A percentile compares a stretch with the other conserved stretches of the same genome.
phyloP scores from a whole-genome alignment of 2,888 invertebrate genomes.

The Xestoiulus laeticollis region DNA sequence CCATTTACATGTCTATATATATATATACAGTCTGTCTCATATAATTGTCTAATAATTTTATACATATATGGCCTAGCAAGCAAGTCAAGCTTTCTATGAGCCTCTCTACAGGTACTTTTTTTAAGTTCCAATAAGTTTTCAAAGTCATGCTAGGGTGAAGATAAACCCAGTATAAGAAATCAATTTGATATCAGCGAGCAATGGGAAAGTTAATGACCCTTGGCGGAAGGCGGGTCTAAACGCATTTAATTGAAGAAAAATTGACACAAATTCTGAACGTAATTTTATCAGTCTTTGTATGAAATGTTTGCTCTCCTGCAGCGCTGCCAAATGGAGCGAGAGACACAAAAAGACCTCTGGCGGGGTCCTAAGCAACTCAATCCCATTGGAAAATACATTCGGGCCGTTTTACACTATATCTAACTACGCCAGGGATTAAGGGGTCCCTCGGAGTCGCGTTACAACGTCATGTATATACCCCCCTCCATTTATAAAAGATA shows the following conservation, averaged over 20 bases:
- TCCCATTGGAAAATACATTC: neutral
- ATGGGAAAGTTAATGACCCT: constrained; percentile 26
- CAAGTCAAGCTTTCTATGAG: too few relatives aligned
- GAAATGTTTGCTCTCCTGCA: constrained; percentile 9
- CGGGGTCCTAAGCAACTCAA: neutral
- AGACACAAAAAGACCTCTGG: constrained; percentile 19
- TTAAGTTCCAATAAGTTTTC: neutral
- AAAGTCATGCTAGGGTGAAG: constrained; percentile 2
- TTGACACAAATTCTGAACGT: constrained; percentile 26
- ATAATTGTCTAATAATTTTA: too few relatives aligned
- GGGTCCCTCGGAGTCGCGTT: neutral
- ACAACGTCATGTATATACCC: neutral
- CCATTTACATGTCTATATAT: too few relatives aligned
- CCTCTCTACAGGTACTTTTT: too few relatives aligned
- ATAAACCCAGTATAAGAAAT: neutral
- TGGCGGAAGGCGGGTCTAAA: constrained; percentile 17
- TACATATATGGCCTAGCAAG: too few relatives aligned
- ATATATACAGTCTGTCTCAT: too few relatives aligned
- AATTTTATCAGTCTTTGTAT: neutral
- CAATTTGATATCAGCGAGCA: neutral
- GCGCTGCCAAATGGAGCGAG: constrained; percentile 18
- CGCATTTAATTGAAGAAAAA: constrained; percentile 19
- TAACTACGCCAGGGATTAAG: neutral
- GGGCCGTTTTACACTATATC: neutral
- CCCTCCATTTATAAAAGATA: constrained; percentile 26